Conservation (phyloP, 2,888 invertebrate species). For the Parapristionchus giblindavisi region DNA sequence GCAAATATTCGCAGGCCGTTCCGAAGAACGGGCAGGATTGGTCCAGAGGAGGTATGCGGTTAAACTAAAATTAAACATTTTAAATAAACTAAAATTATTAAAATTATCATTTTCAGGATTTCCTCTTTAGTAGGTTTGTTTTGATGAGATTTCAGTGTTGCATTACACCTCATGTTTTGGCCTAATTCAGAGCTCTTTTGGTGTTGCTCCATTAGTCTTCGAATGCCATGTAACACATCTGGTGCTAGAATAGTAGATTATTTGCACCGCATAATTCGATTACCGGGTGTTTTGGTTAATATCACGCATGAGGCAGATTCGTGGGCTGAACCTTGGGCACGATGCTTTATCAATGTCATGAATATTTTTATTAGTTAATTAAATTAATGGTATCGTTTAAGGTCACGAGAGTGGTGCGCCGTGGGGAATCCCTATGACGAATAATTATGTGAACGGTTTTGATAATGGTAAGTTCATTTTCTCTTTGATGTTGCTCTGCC, state of each 20-base stretch:
- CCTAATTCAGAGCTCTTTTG: no score
- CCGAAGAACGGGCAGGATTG: slow-evolving; percentile 32
- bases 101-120: background rate
- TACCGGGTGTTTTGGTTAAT: no score
- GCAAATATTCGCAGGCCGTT: slow-evolving; percentile 39
- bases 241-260: no score
- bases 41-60: slow-evolving; percentile 23
- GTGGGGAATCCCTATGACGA: slow-evolving; percentile 19
- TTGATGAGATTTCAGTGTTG: no score
- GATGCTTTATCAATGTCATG: background rate
- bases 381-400: background rate
- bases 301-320: no score
- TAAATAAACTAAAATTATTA: background rate
- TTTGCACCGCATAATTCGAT: no score
- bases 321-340: no score
- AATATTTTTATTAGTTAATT: background rate
- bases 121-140: slow-evolving; percentile 6
- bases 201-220: no score
- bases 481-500: no score
- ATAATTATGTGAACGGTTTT: slow-evolving; percentile 12
- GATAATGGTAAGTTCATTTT: slow-evolving; percentile 11
- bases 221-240: no score
- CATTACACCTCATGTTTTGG: no score
- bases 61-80: background rate
- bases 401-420: background rate